Conservation (phyloP, 2,888 invertebrate genomes). For the Thysanoteuthis rhombus region DNA sequence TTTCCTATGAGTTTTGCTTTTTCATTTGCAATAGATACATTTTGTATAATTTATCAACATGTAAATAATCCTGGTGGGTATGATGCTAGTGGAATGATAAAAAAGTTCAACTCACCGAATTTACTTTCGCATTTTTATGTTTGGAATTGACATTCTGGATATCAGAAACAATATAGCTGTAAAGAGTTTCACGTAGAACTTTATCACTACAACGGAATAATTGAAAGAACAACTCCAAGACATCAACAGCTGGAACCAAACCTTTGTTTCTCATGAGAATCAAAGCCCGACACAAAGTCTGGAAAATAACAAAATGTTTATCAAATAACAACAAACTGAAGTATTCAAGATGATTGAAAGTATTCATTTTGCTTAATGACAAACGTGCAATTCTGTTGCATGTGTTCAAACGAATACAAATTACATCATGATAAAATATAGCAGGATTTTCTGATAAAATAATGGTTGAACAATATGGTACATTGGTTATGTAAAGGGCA, state of each 20-base stretch:
- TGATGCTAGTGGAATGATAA: neutral
- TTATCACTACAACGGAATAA: slow-evolving; percentile 92
- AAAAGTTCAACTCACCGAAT: slow-evolving; percentile 70
- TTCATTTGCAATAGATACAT: too few relatives aligned
- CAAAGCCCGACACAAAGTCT: slow-evolving; percentile 89
- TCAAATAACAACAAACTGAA: slow-evolving; percentile 1
- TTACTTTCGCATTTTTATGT: slow-evolving; percentile 90
- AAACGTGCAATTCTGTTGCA: neutral
- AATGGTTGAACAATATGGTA: too few relatives aligned
- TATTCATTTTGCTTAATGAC: neutral
- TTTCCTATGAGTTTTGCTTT: too few relatives aligned
- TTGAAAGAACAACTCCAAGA: slow-evolving; percentile 90
- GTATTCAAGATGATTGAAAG: neutral
- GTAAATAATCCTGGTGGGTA: too few relatives aligned
- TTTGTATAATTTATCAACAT: too few relatives aligned
- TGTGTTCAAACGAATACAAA: too few relatives aligned
- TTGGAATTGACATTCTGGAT: slow-evolving; percentile 94
- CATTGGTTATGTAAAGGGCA: too few relatives aligned
- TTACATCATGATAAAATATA: too few relatives aligned
- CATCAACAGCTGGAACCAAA: slow-evolving; percentile 84
- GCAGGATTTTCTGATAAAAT: too few relatives aligned
- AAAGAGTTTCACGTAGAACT: slow-evolving; percentile 84
- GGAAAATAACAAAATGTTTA: slow-evolving; percentile 49
- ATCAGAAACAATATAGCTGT: slow-evolving; percentile 91
- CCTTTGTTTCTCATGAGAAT: slow-evolving; percentile 93